phyloP scores from a whole-genome alignment of 2,888 invertebrate species.

The Alitta virens region DNA sequence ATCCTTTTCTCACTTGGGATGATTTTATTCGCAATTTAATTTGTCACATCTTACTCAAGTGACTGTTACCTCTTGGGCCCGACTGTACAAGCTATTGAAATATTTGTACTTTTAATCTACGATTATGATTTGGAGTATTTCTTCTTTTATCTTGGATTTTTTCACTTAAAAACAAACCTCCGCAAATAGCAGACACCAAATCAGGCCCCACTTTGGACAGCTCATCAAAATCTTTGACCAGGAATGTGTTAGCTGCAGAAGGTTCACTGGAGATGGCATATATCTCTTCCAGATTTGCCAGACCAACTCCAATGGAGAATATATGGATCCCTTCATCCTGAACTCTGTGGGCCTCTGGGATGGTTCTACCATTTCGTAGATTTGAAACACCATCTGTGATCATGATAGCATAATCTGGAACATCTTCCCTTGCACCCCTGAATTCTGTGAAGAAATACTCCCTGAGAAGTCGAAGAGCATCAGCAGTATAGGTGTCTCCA shows the following conservation, averaged over 20 bases:
- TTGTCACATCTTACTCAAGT: too few relatives aligned
- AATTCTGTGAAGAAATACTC: slow-evolving; percentile 4
- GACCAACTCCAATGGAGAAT: slow-evolving; percentile 12
- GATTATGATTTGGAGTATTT: too few relatives aligned
- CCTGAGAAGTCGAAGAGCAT: slow-evolving; percentile 33
- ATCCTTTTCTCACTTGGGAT: too few relatives aligned
- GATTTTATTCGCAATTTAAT: too few relatives aligned
- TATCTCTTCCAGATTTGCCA: not conserved
- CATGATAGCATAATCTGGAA: slow-evolving; percentile 13
- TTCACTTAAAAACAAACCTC: too few relatives aligned
- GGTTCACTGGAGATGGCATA: slow-evolving; percentile 13
- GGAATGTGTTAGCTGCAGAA: slow-evolving; percentile 1
- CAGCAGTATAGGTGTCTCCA: slow-evolving; percentile 43
- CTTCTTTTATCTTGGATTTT: too few relatives aligned
- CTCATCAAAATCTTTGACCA: slow-evolving; percentile 13
- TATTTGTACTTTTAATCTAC: too few relatives aligned
- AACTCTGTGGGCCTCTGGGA: slow-evolving; percentile 11
- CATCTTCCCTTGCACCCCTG: slow-evolving; percentile 11
- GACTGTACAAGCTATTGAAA: too few relatives aligned
- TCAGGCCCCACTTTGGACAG: slow-evolving; percentile 4
- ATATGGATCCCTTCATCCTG: slow-evolving; percentile 10
- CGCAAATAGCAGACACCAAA: slow-evolving; percentile 15
- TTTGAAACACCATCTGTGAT: slow-evolving; percentile 18
- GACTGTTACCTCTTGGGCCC: too few relatives aligned
- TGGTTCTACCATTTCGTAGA: slow-evolving; percentile 8